Evolutionary conservation across 1,140 invertebrate species (phyloP).

Genomic region (Rhynchophorus ferrugineus): DNA sequence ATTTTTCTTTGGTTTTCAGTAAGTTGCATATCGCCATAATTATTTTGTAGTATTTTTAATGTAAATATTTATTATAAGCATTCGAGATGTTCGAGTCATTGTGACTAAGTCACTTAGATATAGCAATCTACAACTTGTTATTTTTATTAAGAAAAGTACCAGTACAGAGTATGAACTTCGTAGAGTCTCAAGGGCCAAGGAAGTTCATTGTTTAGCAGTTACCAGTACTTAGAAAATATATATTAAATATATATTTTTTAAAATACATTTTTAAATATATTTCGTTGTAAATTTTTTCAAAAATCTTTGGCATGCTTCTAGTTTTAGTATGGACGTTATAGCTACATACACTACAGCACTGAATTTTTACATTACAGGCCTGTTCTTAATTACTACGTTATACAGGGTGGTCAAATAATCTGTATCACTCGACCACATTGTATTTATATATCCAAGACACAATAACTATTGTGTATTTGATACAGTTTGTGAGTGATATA

Average conservation of each 20-base stretch:
- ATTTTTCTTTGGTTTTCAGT: constrained; percentile 10
- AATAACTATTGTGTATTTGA: no score
- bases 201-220: background rate
- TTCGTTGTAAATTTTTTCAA: constrained; percentile 17
- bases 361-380: constrained; percentile 10
- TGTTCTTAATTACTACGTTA: constrained; percentile 15
- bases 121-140: no score
- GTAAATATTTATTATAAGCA: no score
- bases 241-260: constrained; percentile 1
- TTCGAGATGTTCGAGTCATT: no score
- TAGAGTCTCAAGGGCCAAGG: no score
- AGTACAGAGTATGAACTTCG: no score
- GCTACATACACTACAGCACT: constrained; percentile 12
- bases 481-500: no score
- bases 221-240: background rate
- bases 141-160: no score
- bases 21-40: background rate
- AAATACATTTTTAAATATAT: constrained; percentile 8
- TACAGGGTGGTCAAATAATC: background rate
- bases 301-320: constrained; percentile 22
- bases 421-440: no score
- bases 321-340: constrained; percentile 17
- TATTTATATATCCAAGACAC: no score
- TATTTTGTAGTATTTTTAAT: no score
- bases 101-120: no score